Evolutionary conservation across 2,888 invertebrate species (phyloP).

Genomic region (Cryptus armator): DNA sequence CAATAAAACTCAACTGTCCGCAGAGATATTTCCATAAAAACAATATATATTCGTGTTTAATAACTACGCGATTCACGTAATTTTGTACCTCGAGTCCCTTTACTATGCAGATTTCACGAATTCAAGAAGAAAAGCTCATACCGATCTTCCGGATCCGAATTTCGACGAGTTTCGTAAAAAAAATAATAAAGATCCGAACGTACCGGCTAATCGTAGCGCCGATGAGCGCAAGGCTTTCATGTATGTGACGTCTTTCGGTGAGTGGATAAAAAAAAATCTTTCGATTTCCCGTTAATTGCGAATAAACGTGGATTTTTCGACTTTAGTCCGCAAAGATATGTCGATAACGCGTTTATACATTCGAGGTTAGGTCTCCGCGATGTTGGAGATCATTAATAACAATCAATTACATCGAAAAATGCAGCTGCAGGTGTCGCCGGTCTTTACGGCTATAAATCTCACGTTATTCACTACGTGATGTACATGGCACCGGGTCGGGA

Average conservation of each 20-base stretch:
- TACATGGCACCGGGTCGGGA: constrained; percentile 90
- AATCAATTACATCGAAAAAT: neutral
- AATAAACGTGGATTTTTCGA: too few species aligned
- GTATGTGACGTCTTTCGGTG: constrained; percentile 86
- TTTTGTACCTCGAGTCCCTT: neutral
- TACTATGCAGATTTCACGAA: constrained; percentile 18
- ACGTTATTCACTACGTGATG: constrained; percentile 86
- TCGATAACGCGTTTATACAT: too few species aligned
- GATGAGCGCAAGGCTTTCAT: constrained; percentile 84
- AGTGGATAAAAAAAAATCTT: constrained; percentile 30
- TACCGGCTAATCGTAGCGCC: constrained; percentile 80
- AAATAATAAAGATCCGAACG: constrained; percentile 82
- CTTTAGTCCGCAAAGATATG: too few species aligned
- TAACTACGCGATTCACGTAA: too few species aligned
- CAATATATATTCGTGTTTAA: neutral
- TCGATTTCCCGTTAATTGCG: too few species aligned
- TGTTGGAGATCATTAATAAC: neutral
- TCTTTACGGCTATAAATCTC: constrained; percentile 88
- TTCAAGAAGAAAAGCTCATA: constrained; percentile 85
- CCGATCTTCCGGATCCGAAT: constrained; percentile 87
- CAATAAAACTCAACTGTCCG: neutral
- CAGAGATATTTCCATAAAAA: neutral
- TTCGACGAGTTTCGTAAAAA: constrained; percentile 86
- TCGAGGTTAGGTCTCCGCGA: too few species aligned
- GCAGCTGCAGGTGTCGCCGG: constrained; percentile 87